Conservation (phyloP, 2,888 invertebrate species). For the Pseudococcus viburni region DNA sequence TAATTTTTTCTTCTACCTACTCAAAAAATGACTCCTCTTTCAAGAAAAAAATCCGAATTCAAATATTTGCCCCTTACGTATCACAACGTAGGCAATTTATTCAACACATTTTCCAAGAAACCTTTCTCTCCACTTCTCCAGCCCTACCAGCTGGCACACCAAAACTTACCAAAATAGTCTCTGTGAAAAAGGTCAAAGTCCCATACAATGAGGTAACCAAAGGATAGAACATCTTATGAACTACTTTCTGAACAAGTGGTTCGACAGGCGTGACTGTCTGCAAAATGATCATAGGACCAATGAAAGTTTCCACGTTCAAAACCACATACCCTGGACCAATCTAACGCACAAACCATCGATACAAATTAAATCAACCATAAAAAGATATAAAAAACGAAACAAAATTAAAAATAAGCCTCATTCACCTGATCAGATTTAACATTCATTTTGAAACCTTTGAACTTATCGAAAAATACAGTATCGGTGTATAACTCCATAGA, state of each 20-base stretch:
- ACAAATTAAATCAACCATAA: background rate
- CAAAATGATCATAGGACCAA: conserved; percentile 78
- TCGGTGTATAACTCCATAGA: conserved; percentile 78
- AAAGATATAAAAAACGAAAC: no score
- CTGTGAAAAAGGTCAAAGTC: conserved; percentile 78
- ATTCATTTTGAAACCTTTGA: conserved; percentile 75
- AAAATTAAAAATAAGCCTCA: background rate
- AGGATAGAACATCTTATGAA: conserved; percentile 84
- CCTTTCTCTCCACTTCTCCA: no score
- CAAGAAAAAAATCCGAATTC: no score
- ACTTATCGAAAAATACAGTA: conserved; percentile 76
- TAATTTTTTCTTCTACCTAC: no score
- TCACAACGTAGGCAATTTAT: background rate
- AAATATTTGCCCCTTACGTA: background rate
- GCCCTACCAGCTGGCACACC: no score
- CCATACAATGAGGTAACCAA: conserved; percentile 77
- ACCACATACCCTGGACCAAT: conserved; percentile 86
- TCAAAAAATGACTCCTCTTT: no score
- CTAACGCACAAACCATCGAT: conserved; percentile 70
- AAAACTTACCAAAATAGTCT: conserved; percentile 78
- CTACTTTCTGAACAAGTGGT: conserved; percentile 82
- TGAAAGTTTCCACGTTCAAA: conserved; percentile 75
- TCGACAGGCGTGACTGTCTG: conserved; percentile 86
- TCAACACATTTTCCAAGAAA: background rate
- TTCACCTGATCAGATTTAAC: conserved; percentile 79